A percentile compares a stretch with the other conserved stretches of the same genome.
phyloP scores from a whole-genome alignment of 2,888 invertebrate genomes.

The Drosophila paramelanica region DNA sequence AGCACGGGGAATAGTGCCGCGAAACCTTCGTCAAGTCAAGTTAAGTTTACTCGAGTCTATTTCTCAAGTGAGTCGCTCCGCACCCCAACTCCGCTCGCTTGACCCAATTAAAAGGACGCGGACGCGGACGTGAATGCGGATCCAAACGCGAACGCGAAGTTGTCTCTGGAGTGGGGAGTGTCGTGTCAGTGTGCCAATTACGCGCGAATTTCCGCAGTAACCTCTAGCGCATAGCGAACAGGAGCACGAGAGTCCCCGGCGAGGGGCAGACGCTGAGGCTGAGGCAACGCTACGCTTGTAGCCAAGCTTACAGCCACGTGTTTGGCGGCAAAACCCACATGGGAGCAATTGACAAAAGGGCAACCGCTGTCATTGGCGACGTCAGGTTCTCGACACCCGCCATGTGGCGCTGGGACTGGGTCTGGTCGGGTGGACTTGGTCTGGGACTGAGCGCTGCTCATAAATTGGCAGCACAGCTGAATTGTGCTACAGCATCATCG shows the following conservation, averaged over 20 bases:
- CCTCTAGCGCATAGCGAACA: slow-evolving; percentile 51
- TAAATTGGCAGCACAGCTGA: slow-evolving; percentile 70
- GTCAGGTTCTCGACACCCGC: slow-evolving; percentile 29
- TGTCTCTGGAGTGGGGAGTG: slow-evolving; percentile 59
- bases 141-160: slow-evolving; percentile 36
- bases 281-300: slow-evolving; percentile 15
- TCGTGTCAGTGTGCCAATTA: slow-evolving; percentile 78
- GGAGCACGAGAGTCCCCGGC: slow-evolving; percentile 12
- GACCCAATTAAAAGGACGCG: slow-evolving; percentile 71
- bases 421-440: slow-evolving; percentile 7
- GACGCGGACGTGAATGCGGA: slow-evolving; percentile 15
- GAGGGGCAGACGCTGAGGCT: not conserved
- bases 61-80: slow-evolving; percentile 68
- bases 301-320: slow-evolving; percentile 63
- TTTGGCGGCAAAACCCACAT: slow-evolving; percentile 74
- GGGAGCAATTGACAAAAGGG: slow-evolving; percentile 81
- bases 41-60: slow-evolving; percentile 60
- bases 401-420: slow-evolving; percentile 58
- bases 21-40: slow-evolving; percentile 71
- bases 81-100: slow-evolving; percentile 54
- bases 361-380: slow-evolving; percentile 60
- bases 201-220: slow-evolving; percentile 75
- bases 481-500: slow-evolving; percentile 36
- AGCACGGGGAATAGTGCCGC: slow-evolving; percentile 52
- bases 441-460: slow-evolving; percentile 60